These are phyloP conservation scores for Pseudochaenichthys georgianus DNA, from an alignment of 2,797 vertebrate genomes.

Conservation along the genomic window DNA sequence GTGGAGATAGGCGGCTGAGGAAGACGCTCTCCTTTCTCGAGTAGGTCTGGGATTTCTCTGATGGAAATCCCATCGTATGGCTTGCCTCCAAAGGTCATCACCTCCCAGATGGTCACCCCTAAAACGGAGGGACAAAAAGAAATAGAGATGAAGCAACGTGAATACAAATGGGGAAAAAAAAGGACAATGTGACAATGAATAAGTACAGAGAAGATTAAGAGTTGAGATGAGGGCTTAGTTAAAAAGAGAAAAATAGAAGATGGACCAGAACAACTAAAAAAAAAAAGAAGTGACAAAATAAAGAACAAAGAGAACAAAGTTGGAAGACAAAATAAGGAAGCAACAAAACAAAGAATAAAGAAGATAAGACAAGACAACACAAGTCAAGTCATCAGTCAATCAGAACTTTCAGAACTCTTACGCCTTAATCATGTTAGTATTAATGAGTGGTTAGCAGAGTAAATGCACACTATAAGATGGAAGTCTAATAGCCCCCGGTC, in stretches of 20 bases:
- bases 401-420: conserved; percentile 50
- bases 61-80: conserved; percentile 97
- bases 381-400: conserved; percentile 54
- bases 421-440: conserved; percentile 45
- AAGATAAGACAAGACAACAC: conserved; percentile 30
- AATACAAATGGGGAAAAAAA: background rate
- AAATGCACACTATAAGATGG: conserved; percentile 47
- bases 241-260: conserved; percentile 9
- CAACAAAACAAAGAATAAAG: conserved; percentile 18
- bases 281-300: background rate
- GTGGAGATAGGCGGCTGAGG: conserved; percentile 98
- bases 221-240: background rate
- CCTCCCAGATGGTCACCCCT: conserved; percentile 99
- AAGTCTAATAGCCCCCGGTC: conserved; percentile 50
- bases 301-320: background rate
- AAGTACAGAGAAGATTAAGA: conserved; percentile 17
- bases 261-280: conserved; percentile 4
- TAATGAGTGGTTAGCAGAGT: conserved; percentile 56
- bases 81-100: conserved; percentile 99
- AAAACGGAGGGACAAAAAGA: background rate
- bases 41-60: conserved; percentile 96
- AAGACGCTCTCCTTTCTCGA: conserved; percentile 97
- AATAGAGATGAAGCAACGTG: background rate
- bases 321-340: conserved; percentile 1
- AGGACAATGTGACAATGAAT: conserved; percentile 10